Base-by-base conservation (phyloP, 2,113 vertebrate species). In the Odocoileus virginianus region DNA sequence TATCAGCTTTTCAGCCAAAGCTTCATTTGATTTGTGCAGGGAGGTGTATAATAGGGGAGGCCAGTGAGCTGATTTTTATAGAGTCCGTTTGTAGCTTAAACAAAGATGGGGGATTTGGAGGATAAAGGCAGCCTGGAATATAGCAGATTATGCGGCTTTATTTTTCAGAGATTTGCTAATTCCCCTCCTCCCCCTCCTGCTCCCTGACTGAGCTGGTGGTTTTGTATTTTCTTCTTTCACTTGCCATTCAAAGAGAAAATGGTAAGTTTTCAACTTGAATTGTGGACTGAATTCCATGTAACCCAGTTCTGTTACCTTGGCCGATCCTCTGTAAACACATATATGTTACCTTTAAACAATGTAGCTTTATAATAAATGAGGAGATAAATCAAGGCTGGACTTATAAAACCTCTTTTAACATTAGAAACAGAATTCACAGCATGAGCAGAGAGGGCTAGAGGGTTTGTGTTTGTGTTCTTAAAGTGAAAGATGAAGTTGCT, bases 41-140 rank as follows among this genome's bases (percentile, higher is more conserved):
- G 98, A 98, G 98, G 97, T 98, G 98, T 98, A 98, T 98, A 98
- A 98, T 98, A 98, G 97, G 97, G 98, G 97, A 98, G 98, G 98
- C 98, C 98, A 98, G 97, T 33, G 91, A 98, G 97, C 98, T 98
- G 98, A 98, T 98, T 98, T 98, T 98, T 99, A 97, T 98, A 98
- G 71, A 97, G 98, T 98, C 98, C 87, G 91, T 98, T 99, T 98
- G 98, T 98, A 98, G 98, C 97, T 99, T 99, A 99, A 99, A 99
- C 98, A 99, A 98, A 98, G 98, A 99, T 99, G 98, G 96, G 97
- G 98, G 98, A 99, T 99, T 99, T 98, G 98, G 96, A 58, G 98
- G 98, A 99, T 99, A 98, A 99, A 98, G 98, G 97, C 95, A 14
- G 97, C 98, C 98, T 97, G 98, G 98, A 99, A 99, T 98, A 98